These are phyloP conservation scores for Cecropterus lyciades DNA, from an alignment of 1,140 invertebrate species.

Conservation along the genomic window DNA sequence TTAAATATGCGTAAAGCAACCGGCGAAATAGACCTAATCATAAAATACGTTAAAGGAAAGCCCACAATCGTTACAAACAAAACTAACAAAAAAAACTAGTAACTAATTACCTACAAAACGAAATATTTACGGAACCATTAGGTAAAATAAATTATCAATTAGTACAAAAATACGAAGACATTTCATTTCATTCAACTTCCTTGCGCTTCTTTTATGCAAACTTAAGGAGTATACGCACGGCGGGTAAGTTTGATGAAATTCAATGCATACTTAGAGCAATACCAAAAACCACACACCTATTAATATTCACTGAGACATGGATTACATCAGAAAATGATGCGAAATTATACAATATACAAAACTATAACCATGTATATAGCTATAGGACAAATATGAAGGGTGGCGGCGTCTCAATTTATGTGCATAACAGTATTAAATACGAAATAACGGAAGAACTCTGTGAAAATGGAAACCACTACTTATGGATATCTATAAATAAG, in stretches of 20 bases:
- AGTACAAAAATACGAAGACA: slow-evolving; percentile 37
- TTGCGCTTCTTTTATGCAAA: slow-evolving; percentile 43
- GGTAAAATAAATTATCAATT: slow-evolving; percentile 24
- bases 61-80: slow-evolving; percentile 25
- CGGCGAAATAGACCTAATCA: slow-evolving; percentile 30
- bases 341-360: slow-evolving; percentile 28
- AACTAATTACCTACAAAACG: neutral
- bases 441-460: slow-evolving; percentile 23
- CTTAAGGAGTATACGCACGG: slow-evolving; percentile 36
- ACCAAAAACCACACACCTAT: slow-evolving; percentile 27
- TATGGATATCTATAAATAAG: slow-evolving; percentile 48
- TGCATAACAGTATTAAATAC: slow-evolving; percentile 38
- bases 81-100: slow-evolving; percentile 26
- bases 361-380: slow-evolving; percentile 42
- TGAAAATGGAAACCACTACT: slow-evolving; percentile 41
- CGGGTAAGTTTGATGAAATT: slow-evolving; percentile 42
- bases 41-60: slow-evolving; percentile 31
- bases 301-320: slow-evolving; percentile 45
- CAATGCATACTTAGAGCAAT: slow-evolving; percentile 43
- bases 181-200: slow-evolving; percentile 24
- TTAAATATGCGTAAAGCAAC: slow-evolving; percentile 24
- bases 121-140: neutral
- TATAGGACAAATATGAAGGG: slow-evolving; percentile 36
- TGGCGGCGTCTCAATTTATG: slow-evolving; percentile 39
- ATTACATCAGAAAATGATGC: slow-evolving; percentile 38